Percentiles rank a stretch among this genome's conserved stretches.
Conservation (phyloP, 2,797 vertebrate genomes). For the Melanotaenia maccullochi region DNA sequence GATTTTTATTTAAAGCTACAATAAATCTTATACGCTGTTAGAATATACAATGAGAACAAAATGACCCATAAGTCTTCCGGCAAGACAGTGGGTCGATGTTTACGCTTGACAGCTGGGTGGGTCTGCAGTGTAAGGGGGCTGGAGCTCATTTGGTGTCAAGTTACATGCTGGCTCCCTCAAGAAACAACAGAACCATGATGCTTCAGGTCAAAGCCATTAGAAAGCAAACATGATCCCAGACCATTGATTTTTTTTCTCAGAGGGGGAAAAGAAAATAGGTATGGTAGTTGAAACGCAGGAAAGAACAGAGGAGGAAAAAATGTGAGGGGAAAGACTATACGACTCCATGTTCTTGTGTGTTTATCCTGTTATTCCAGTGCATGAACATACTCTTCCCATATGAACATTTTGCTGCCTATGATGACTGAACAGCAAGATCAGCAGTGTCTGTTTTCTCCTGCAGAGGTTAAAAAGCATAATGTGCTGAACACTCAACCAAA, state of each 20-base stretch:
- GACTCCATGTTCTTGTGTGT: conserved; percentile 8
- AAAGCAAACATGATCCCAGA: conserved; percentile 77
- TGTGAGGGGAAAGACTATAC: conserved; percentile 11
- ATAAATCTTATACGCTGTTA: neutral
- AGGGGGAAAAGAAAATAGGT: conserved; percentile 22
- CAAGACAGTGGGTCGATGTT: conserved; percentile 27
- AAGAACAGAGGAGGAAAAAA: conserved; percentile 14
- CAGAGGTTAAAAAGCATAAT: conserved; percentile 17
- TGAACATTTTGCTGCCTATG: neutral
- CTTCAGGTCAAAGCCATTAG: conserved; percentile 71
- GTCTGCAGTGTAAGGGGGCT: conserved; percentile 35
- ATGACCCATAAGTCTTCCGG: conserved; percentile 10
- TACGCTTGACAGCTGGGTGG: conserved; percentile 37
- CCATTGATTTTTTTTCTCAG: conserved; percentile 78
- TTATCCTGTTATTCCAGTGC: neutral
- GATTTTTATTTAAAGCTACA: neutral
- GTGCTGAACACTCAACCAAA: conserved; percentile 23
- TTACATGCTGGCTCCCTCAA: conserved; percentile 74
- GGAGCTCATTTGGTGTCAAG: conserved; percentile 54
- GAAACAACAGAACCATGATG: conserved; percentile 62
- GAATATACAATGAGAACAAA: neutral
- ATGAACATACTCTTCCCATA: neutral
- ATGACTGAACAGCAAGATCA: neutral
- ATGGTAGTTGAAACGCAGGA: conserved; percentile 51
- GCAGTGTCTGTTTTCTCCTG: neutral